phyloP scores from a whole-genome alignment of 1,140 invertebrate species.

The Agrypnia vestita region DNA sequence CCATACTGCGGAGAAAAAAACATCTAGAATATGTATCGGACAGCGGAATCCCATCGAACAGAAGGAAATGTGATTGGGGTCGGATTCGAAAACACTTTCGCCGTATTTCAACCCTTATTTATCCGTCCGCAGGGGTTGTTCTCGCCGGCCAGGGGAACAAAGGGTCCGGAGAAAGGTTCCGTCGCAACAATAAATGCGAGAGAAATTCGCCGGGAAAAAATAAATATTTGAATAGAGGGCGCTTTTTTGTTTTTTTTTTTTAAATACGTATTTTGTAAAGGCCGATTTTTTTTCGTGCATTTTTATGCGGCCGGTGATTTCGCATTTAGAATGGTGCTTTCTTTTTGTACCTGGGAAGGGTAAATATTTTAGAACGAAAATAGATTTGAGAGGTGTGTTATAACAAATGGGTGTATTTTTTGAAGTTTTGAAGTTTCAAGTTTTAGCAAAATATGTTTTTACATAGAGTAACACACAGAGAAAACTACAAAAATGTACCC shows the following conservation, averaged over 20 bases:
- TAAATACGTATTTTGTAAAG: background rate
- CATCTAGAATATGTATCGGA: constrained; percentile 42
- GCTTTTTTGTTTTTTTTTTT: constrained; percentile 1
- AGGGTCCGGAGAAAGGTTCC: constrained; percentile 44
- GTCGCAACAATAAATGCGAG: constrained; percentile 14
- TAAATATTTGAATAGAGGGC: constrained; percentile 38
- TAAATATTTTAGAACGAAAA: background rate
- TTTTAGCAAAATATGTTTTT: no score
- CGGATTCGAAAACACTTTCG: background rate
- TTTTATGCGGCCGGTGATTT: constrained; percentile 2
- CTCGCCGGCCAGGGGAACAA: constrained; percentile 35
- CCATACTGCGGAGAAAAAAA: constrained; percentile 52
- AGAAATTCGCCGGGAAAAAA: constrained; percentile 44
- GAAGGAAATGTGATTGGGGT: constrained; percentile 43
- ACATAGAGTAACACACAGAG: no score
- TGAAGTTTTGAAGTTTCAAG: no score
- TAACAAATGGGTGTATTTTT: no score
- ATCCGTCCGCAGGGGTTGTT: background rate
- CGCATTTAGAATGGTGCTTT: background rate
- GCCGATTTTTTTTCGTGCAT: constrained; percentile 12
- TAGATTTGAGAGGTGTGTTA: no score
- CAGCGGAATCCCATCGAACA: constrained; percentile 27
- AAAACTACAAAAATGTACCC: no score
- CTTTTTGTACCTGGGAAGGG: constrained; percentile 1
- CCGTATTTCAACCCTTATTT: constrained; percentile 12